Conservation (phyloP, 2,888 invertebrate species). For the Gastracanthus pulcherrimus region DNA sequence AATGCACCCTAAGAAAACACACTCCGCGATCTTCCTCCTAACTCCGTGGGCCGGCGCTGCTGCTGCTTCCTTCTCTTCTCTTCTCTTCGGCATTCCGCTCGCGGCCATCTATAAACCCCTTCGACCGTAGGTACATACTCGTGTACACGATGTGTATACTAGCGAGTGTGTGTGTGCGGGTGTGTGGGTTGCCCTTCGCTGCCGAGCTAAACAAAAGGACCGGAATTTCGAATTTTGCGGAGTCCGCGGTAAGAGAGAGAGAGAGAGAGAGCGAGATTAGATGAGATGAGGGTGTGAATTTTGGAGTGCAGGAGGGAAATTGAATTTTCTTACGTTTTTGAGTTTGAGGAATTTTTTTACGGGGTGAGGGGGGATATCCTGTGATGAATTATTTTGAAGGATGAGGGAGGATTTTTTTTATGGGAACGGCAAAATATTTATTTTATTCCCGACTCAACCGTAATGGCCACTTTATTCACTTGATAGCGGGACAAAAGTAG, state of each 20-base stretch:
- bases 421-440: too few relatives aligned
- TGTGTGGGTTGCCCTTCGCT: background rate
- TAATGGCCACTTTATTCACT: too few relatives aligned
- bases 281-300: too few relatives aligned
- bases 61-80: background rate
- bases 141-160: background rate
- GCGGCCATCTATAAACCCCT: conserved; percentile 37
- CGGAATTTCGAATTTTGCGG: background rate
- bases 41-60: too few relatives aligned
- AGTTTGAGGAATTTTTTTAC: too few relatives aligned
- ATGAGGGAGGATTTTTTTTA: too few relatives aligned
- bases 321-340: too few relatives aligned
- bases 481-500: too few relatives aligned
- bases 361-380: too few relatives aligned
- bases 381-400: too few relatives aligned
- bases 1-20: conserved; percentile 63
- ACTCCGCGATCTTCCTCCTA: background rate
- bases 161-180: background rate
- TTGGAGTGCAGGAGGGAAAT: too few relatives aligned
- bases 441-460: too few relatives aligned
- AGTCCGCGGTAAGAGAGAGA: background rate
- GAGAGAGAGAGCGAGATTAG: background rate
- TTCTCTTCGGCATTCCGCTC: conserved; percentile 43
- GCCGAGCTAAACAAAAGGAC: background rate
- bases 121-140: background rate